Base-by-base conservation (phyloP, 2,797 vertebrate genomes). In the Glossophaga mutica region DNA sequence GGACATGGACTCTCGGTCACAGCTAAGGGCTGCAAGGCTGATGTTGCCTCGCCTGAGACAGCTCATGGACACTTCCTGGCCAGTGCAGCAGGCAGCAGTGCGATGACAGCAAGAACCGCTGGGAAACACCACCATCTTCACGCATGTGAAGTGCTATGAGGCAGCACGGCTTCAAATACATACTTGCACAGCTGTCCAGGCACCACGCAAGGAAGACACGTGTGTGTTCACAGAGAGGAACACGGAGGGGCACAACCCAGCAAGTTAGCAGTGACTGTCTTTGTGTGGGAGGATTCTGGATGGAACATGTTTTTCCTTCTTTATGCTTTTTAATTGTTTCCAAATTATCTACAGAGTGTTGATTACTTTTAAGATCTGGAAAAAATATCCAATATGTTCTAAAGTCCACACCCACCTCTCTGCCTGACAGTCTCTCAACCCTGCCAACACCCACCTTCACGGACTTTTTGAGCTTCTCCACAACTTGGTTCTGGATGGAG, bases 391-490 rank as follows among this genome's bases (percentile, higher is more conserved):
- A 44, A 9, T 22, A 57, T 65, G 76, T 95, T 32, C 14, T 42
- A 8, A 42, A 94, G 86, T 24, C 50, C 24, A 18, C 0, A 4
- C 6, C 78, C 21, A 21, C 26, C 46, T 21, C 6, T 22, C 19
- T 6, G 1, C 22, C 67, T 32, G 11, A 16, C 5, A 42, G 34
- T 39, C 26, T 22, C 6, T 11, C 48, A 14, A 26, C 18, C 0
- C 62, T 15, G 0, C 4, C 24, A 5, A 96, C 93, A 99, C 99
- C 97, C 95, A 99, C 99, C 98, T 98, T 98, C 18, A 99, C 94
- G 0, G 99, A 98, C 0, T 97, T 98, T n/a, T 98, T 98, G 95
- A 99, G 98, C 96, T 98, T 98, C 93, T 99, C 98, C 97, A 99
- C 98, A 26, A 99, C 98, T 44, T 98, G 94, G 88, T 97, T 96